Evolutionary conservation across 2,113 vertebrate species (phyloP).

Genomic region (Tapirus terrestris): DNA sequence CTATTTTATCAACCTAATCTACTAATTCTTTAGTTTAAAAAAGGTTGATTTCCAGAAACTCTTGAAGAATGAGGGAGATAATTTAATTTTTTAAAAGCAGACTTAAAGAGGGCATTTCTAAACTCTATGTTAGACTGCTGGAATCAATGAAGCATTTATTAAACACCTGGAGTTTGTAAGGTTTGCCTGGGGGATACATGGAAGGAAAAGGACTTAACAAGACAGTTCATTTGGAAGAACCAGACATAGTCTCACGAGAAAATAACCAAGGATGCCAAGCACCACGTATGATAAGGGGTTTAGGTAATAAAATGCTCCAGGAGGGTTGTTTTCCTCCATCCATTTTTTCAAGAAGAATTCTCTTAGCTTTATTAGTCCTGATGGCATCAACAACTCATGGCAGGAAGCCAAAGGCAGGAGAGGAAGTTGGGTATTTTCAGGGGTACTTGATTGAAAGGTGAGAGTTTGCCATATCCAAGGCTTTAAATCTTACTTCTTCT

Average conservation of each 20-base stretch:
- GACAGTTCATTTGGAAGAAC: neutral
- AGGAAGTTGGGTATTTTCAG: neutral
- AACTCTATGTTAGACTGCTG: neutral
- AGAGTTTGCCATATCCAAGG: neutral
- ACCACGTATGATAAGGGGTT: neutral
- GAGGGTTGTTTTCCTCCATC: neutral
- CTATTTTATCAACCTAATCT: neutral
- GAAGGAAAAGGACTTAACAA: conserved; percentile 4
- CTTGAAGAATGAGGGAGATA: neutral
- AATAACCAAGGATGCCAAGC: neutral
- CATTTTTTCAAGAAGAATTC: neutral
- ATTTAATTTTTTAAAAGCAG: neutral
- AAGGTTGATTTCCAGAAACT: neutral
- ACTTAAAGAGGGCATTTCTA: neutral
- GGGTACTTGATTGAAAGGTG: neutral
- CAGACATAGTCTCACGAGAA: neutral
- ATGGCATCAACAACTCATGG: neutral
- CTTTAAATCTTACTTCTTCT: neutral
- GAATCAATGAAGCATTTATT: neutral
- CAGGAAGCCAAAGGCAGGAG: neutral
- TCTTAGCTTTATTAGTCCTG: neutral
- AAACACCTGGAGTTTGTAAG: neutral
- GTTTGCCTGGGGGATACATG: neutral
- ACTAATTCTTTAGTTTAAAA: neutral
- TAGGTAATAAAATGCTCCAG: neutral